Evolutionary conservation across 1,140 invertebrate species (phyloP).

Genomic region (Drosophila dunni): DNA sequence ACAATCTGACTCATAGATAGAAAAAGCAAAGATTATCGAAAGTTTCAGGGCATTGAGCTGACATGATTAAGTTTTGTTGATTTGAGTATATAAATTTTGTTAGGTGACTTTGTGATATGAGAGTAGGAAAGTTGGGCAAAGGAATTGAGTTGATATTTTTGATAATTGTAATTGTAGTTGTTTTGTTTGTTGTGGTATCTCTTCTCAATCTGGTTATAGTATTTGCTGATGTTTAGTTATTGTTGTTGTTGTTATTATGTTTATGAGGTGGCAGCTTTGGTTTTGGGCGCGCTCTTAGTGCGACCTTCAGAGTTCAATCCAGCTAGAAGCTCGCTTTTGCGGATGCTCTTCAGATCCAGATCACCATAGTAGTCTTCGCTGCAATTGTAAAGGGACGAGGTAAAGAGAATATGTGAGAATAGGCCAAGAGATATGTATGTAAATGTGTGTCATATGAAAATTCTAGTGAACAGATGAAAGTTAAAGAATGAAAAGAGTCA

Average conservation of each 20-base stretch:
- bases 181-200: slow-evolving; percentile 34
- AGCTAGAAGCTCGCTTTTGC: slow-evolving; percentile 94
- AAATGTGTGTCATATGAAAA: slow-evolving; percentile 32
- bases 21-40: slow-evolving; percentile 23
- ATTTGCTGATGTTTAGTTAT: slow-evolving; percentile 53
- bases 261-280: slow-evolving; percentile 84
- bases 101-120: slow-evolving; percentile 63
- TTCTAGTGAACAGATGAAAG: slow-evolving; percentile 24
- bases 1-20: slow-evolving; percentile 40
- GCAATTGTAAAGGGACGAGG: slow-evolving; percentile 85
- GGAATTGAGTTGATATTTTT: slow-evolving; percentile 58
- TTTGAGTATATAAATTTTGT: slow-evolving; percentile 34
- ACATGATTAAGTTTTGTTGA: slow-evolving; percentile 41
- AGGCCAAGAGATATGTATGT: slow-evolving; percentile 74
- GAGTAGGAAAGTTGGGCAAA: slow-evolving; percentile 49
- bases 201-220: slow-evolving; percentile 45
- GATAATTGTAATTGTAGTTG: slow-evolving; percentile 41
- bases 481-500: slow-evolving; percentile 6
- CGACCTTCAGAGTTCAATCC: slow-evolving; percentile 89
- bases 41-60: slow-evolving; percentile 47
- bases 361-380: slow-evolving; percentile 98
- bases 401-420: slow-evolving; percentile 80
- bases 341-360: slow-evolving; percentile 95
- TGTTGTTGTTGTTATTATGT: slow-evolving; percentile 71
- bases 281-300: slow-evolving; percentile 79